phyloP scores from a whole-genome alignment of 2,888 invertebrate genomes.

The Ctena decussata region DNA sequence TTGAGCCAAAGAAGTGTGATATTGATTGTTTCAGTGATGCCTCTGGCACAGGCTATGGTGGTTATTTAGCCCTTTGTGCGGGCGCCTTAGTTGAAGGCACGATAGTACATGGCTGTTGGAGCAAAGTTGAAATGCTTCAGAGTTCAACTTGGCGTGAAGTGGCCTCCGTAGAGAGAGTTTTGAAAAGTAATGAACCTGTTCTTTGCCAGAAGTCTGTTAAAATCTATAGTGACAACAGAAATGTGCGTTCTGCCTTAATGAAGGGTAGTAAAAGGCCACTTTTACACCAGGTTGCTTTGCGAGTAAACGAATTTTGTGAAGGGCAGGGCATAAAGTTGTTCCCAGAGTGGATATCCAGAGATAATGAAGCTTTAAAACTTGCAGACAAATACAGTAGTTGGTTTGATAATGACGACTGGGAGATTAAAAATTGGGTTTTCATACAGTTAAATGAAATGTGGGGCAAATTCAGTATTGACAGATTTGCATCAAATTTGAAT shows the following conservation, averaged over 20 bases:
- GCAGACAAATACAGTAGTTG: neutral
- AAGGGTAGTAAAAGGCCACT: neutral
- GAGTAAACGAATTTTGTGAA: neutral
- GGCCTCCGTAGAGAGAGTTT: neutral
- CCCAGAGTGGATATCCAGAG: slow-evolving; percentile 14
- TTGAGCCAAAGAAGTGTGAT: no score
- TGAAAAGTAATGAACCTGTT: neutral
- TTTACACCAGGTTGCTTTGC: neutral
- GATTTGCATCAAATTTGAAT: neutral
- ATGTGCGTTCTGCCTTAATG: neutral
- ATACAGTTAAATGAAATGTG: neutral
- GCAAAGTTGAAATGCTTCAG: neutral
- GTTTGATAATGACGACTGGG: neutral
- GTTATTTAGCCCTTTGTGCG: no score
- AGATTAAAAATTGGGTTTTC: neutral
- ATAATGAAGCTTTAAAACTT: no score
- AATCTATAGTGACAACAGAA: neutral
- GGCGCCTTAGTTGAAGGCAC: no score
- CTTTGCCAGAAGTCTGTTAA: neutral
- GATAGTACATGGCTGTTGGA: no score
- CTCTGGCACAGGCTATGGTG: no score
- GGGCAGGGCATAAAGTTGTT: neutral
- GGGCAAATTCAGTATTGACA: neutral
- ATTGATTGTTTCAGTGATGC: no score
- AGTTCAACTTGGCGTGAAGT: neutral